Base-by-base conservation (phyloP, 1,140 invertebrate genomes). In the Brachionus sp. region DNA sequence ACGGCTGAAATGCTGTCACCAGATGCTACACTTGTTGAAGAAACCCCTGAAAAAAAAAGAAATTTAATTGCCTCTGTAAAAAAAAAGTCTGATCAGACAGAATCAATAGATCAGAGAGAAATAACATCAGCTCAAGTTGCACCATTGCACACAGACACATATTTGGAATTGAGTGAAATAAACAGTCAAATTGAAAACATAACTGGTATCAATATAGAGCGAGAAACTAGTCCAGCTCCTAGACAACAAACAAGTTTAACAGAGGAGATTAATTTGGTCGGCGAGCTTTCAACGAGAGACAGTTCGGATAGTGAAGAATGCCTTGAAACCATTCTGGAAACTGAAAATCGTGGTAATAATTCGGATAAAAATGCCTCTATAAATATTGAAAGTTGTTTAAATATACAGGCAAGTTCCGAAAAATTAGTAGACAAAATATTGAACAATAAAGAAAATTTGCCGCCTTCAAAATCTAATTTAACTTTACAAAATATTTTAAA, bases 381-480 rank as follows among this genome's bases (percentile, higher is more conserved):
- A 70, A 70, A 70, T 70, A 19, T 70, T 70, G 35, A 70, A 70
- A 37, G 35, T 70, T 39, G 39, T 70, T 70, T 70, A 39, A 70
- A 70, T 70, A 16, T 37, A 70, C 66, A 70, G 29, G n/a, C 29
- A 37, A 70, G 66, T 70, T 70, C 35, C 13, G 66, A 70, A 70
- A 39, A 70, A 19, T 70, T 70, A 39, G n/a, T 70, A 19, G 35
- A 70, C n/a, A 39, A 35, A 19, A 7, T 39, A 6, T 37, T 70
- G 35, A 70, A 10, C 35, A 70, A 39, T 70, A 23, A 70, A n/a
- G 12, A 33, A n/a, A 12, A 9, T 2, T 19, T 19, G n/a, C 2
- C 16, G 37, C 9, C 66, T 6, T n/a, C 35, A 3, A 5, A 39
- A 16, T 42, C 66, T 19, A 33, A 39, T 70, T 16, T 70, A 16